Conservation (phyloP, 2,888 invertebrate species). For the Eustalomyia histrio region DNA sequence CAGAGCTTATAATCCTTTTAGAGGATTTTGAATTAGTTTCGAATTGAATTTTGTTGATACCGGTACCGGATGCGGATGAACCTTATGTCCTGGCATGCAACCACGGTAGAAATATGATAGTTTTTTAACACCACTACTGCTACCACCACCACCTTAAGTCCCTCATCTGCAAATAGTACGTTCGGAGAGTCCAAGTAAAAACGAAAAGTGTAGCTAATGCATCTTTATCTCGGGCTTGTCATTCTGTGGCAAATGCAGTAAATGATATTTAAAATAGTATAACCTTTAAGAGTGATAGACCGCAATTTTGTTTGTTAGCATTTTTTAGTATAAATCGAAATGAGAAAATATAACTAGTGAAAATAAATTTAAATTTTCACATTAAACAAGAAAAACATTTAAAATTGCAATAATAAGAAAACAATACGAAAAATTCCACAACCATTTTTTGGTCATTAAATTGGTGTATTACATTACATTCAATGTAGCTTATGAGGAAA, state of each 20-base stretch:
- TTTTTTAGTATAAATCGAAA: neutral
- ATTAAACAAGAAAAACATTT: constrained; percentile 7
- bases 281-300: neutral
- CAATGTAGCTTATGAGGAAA: constrained; percentile 30
- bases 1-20: constrained; percentile 74
- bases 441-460: neutral
- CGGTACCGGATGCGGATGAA: constrained; percentile 75
- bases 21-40: constrained; percentile 76
- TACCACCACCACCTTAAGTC: constrained; percentile 7
- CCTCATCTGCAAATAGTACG: neutral
- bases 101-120: constrained; percentile 28
- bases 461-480: neutral
- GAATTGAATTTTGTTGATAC: constrained; percentile 76
- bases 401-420: neutral
- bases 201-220: constrained; percentile 39
- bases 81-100: constrained; percentile 42
- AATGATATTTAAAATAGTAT: constrained; percentile 10
- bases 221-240: neutral
- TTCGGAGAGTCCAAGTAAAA: constrained; percentile 5
- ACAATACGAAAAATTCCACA: neutral
- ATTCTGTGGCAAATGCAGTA: constrained; percentile 19
- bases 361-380: neutral
- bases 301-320: neutral
- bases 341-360: neutral
- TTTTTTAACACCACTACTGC: constrained; percentile 8